Percentiles rank a stretch among this genome's conserved stretches.
Evolutionary conservation across 2,797 vertebrate species (phyloP).

Genomic region (Salarias fasciatus): DNA sequence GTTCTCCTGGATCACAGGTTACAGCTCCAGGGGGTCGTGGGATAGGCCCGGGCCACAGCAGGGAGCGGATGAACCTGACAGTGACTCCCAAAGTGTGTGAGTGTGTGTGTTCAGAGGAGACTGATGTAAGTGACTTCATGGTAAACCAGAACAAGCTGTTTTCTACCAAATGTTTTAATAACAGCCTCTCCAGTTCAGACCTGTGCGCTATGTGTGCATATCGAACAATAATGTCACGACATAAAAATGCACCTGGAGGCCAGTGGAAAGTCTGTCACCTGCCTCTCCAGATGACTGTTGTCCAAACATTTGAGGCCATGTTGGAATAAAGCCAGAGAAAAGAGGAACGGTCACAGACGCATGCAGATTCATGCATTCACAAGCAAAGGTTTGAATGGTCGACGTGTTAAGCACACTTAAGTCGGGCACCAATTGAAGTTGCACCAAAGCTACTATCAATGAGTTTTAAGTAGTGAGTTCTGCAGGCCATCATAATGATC

Average conservation of each 20-base stretch:
- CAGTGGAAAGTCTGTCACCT: not conserved
- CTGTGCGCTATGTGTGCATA: constrained; percentile 3
- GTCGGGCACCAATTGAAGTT: no score
- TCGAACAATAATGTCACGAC: constrained; percentile 12
- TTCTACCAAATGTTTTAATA: constrained; percentile 21
- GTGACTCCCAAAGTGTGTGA: constrained; percentile 33
- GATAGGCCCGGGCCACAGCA: constrained; percentile 52
- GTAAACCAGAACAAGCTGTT: constrained; percentile 56
- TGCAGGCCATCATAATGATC: no score
- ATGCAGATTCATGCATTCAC: no score
- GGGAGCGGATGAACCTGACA: constrained; percentile 52
- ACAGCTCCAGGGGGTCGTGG: constrained; percentile 53
- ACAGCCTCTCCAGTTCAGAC: constrained; percentile 6
- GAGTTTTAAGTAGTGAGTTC: no score
- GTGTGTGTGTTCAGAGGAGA: constrained; percentile 17
- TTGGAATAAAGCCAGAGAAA: no score
- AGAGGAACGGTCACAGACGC: no score
- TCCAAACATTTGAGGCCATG: not conserved
- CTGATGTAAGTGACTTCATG: constrained; percentile 44
- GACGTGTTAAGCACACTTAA: no score
- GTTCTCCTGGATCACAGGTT: constrained; percentile 68
- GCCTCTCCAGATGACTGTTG: not conserved
- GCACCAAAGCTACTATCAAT: no score
- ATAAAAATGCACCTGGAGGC: not conserved
- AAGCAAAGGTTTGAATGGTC: no score